Base-by-base conservation (phyloP, 2,797 vertebrate genomes). In the Poeciliopsis turneri region DNA sequence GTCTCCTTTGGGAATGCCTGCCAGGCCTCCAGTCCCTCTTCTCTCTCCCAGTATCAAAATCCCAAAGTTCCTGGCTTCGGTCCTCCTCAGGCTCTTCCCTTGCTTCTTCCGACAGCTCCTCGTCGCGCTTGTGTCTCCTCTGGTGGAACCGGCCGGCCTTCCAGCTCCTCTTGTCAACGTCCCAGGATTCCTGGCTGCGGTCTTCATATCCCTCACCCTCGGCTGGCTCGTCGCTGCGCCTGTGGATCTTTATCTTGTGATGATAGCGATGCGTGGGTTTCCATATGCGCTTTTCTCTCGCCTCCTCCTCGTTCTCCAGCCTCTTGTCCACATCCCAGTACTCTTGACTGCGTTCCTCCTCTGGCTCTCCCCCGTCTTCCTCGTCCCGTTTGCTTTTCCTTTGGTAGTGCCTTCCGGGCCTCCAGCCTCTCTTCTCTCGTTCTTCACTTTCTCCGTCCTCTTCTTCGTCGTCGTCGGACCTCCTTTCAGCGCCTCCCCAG, bases 271-370 rank as follows among this genome's bases (percentile, higher is more conserved):
- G 93, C 39, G 91, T 83, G n/a, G 94, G 93, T 46, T 85, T 94
- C 94, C 93, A 95, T 45, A 85, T 78, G 41, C 79, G 90, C 72
- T 90, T 94, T 20, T 86, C 75, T 79, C 91, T 92, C 4, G 96
- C 49, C 49, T 53, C 94, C 6, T 87, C 90, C 15, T 92, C 82
- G 0, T 85, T 88, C 9, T 86, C 88, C 1, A 82, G 46, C 76
- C 87, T 88, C 74, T 91, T 90, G 59, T 87, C 89, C 1, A 89
- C 81, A 47, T 86, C 68, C 83, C 90, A 95, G 23, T 73, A 89
- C 80, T 96, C 95, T 74, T 96, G 93, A 85, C 94, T 95, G 3
- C 92, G 92, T 8, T 93, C 92, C 6, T 92, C 87, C 0, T 93
- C 93, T 0, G 86, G 86, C 30, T 90, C 94, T 64, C 94, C 94